Base-by-base conservation (phyloP, 2,797 vertebrate genomes). In the Macrochelys suwanniensis region DNA sequence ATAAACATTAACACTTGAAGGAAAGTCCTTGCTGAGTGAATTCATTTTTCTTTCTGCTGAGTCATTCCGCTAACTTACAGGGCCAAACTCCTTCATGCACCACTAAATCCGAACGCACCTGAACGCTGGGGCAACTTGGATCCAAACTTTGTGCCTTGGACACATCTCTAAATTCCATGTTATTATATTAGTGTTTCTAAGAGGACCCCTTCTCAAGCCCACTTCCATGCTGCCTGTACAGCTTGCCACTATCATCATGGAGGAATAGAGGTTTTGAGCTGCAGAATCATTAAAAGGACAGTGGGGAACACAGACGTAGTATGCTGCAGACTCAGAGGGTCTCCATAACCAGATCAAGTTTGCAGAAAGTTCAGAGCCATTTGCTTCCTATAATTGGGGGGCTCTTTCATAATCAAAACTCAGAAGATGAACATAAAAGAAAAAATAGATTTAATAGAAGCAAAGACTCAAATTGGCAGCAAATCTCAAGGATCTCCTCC, bases 371-470 rank as follows among this genome's bases (percentile, higher is more conserved):
- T 92, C 33, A 81, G 6, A 68, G 6, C 3, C 2, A 21, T 85
- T 89, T 90, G 8, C 5, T 80, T 5, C 50, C 11, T 7, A 11
- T 1, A 3, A 23, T 56, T 77, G 21, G 47, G 56, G 49, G 51
- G 1, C 2, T 80, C 61, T 86, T 37, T 6, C 3, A 1, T 78
- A 47, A 15, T 1, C 1, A 17, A 51, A 82, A 51, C 21, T 25
- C 54, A 82, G 16, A 37, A 82, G 78, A 87, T 77, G 78, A 94
- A 87, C 89, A 61, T 19, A 88, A 80, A 89, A 19, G 9, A 84
- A 51, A 5, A 96, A 85, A 83, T 82, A 95, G 90, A 94, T 90
- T 82, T 93, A 97, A 85, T 84, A 81, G 95, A 23, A 96, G 92
- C 89, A 71, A 80, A 97, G 87, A 86, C 77, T 79, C 61, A 90